phyloP scores from a whole-genome alignment of 2,113 vertebrate species.

The Erpornis zantholeuca region DNA sequence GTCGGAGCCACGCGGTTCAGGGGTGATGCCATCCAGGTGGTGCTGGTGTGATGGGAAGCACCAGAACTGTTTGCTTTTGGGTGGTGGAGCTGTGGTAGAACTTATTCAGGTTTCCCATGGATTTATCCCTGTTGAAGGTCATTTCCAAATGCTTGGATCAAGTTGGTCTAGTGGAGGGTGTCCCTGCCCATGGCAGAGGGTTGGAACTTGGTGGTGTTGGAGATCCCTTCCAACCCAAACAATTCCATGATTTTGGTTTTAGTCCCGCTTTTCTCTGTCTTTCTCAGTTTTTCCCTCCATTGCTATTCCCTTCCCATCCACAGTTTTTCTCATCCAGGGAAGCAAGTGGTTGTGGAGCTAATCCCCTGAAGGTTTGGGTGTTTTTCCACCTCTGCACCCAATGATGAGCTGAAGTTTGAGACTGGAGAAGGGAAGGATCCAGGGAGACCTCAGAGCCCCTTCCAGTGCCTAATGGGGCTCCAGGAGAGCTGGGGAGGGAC shows the following conservation, averaged over 20 bases:
- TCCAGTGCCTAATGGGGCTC: background rate
- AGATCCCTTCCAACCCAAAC: background rate
- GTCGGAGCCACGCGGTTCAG: rapidly evolving
- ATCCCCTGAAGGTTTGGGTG: background rate
- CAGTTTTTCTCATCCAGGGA: background rate
- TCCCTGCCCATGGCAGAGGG: background rate
- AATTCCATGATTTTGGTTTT: background rate
- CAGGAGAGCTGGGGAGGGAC: background rate
- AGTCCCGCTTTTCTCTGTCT: background rate
- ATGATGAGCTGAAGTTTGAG: background rate
- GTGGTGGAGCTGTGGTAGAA: background rate
- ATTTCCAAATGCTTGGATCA: background rate
- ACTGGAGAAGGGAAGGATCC: background rate
- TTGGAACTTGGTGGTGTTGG: rapidly evolving
- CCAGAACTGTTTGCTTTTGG: background rate
- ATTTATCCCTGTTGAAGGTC: background rate
- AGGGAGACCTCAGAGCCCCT: background rate
- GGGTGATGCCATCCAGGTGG: background rate
- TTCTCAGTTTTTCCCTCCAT: background rate
- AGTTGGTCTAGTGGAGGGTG: background rate
- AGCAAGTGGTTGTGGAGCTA: background rate
- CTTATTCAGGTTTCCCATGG: background rate
- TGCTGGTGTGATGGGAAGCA: background rate
- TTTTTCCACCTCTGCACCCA: background rate
- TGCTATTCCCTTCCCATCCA: background rate